phyloP scores from a whole-genome alignment of 2,113 vertebrate genomes.

The Pan troglodytes region NHGRI_mPanTro3-v2.1_pri NC_072416.2:53452001-53452500 shows the following conservation, averaged over 20 bases:
- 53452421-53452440: background rate
- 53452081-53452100: background rate
- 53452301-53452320: background rate
- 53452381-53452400: background rate
- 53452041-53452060: background rate
- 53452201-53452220: background rate
- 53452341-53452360: background rate
- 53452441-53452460: background rate
- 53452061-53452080: background rate
- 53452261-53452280: background rate
- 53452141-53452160: accelerated
- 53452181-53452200: background rate
- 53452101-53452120: background rate
- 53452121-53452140: background rate
- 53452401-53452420: background rate
- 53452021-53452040: background rate
- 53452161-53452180: accelerated
- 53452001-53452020: background rate
- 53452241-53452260: background rate
- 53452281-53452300: accelerated
- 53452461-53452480: background rate
- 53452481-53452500: accelerated
- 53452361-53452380: no score
- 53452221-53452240: background rate
- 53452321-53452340: background rate